Evolutionary conservation across 2,797 vertebrate species (phyloP).

Genomic region (Acanthornis magna): DNA sequence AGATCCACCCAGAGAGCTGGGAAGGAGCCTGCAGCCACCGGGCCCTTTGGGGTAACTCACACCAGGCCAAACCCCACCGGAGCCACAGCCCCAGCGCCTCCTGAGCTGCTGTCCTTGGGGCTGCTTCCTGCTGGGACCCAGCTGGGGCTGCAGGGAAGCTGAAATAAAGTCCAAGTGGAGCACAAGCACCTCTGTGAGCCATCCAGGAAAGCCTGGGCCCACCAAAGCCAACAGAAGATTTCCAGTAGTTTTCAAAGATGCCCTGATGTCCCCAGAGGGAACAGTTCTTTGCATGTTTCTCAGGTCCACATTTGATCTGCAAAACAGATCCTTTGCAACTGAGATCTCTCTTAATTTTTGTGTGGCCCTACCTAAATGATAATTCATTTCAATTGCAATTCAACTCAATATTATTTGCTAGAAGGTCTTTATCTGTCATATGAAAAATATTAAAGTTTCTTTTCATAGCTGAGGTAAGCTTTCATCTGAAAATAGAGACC

Average conservation of each 20-base stretch:
- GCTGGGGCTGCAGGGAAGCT: accelerated
- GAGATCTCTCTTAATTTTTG: background rate
- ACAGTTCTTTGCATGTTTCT: background rate
- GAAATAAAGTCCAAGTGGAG: accelerated
- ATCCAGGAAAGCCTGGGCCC: background rate
- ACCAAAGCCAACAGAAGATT: background rate
- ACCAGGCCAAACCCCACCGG: background rate
- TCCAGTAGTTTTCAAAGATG: background rate
- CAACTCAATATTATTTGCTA: background rate
- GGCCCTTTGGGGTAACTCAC: background rate
- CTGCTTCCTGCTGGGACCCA: background rate
- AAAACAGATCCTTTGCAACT: background rate
- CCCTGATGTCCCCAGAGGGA: background rate
- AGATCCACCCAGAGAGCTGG: background rate
- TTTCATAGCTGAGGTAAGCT: background rate
- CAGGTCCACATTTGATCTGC: background rate
- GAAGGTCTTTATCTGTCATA: background rate
- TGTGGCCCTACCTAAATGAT: background rate
- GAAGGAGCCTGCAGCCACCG: background rate
- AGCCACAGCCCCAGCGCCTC: background rate
- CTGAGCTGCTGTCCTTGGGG: background rate
- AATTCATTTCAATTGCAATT: background rate
- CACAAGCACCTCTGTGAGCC: background rate
- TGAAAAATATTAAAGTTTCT: background rate
- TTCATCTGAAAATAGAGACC: background rate